Evolutionary conservation across 2,113 vertebrate species (phyloP), one percentile per base, ranked within the genome.

Genomic region (Brienomyrus brachyistius): DNA sequence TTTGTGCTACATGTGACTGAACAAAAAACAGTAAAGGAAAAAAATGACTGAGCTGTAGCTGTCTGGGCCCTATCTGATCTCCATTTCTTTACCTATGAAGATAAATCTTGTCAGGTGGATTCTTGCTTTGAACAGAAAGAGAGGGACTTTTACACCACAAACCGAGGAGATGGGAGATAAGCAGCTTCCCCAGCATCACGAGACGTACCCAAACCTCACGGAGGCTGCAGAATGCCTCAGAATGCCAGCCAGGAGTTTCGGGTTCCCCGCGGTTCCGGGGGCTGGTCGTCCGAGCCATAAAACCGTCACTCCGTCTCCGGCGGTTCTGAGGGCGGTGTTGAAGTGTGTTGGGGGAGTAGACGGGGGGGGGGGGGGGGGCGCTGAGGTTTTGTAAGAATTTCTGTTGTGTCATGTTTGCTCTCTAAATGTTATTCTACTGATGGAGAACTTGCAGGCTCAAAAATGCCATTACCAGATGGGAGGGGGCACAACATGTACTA

Each of bases 261-360:
- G 59, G 83, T 93, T 93, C 92, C 91, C 21, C 66, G 6, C 1
- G 40, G 9, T 91, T 15, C 15, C 82, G 88, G 62, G 62, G 62
- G 89, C 74, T 92, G 70, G 66, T 91, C 92, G 90, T 47, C 47
- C 43, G 89, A 93, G 92, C 92, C 91, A 92, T 93, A 90, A 94
- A 93, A 93, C 91, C 84, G 47, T 90, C 5, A 0, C 87, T 86
- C 89, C 45, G 50, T 90, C 92, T 92, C 91, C 27, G 21, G 90
- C 86, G 88, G 91, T 94, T 92, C 92, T 89, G 83, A 90, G 91
- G 89, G 89, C 50, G 88, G 91, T 89, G 92, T 11, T 50, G 88
- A 90, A 62, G 70, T n/a, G 27, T 0, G 56, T 89, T 85, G 90
- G 77, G 88, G 27, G 62, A 13, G 56, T 62, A 21, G 8, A 27